Evolutionary conservation across 2,888 invertebrate genomes (phyloP), one percentile per base, ranked within the genome.

Genomic region (Hipparchia sbordonii): DNA sequence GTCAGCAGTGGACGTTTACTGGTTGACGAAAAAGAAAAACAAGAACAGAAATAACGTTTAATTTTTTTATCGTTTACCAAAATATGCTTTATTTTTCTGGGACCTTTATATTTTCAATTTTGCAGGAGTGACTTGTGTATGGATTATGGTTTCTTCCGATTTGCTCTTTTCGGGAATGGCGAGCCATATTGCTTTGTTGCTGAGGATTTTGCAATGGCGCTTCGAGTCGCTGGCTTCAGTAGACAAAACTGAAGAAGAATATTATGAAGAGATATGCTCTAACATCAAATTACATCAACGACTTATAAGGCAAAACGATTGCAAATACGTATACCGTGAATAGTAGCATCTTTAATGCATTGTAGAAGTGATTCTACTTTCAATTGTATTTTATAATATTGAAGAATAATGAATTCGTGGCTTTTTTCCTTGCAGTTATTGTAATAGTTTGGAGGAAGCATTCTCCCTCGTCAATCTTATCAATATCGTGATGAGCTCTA

Each of bases 81-180:
- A 23, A 23, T 23, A 23, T 23, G 1, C 23, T 1, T 23, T 23
- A 23, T 23, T 23, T 23, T 23, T 23, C 23, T 23, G 23, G 23
- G 23, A 23, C 23, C 23, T 23, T 23, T 23, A 23, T 23, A 62
- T 8, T 9, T 46, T 51, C 6, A 23, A 23, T 46, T 6, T 74
- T 68, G 23, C 12, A 79, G 79, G 79, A 13, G 74, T 77, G 56
- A 74, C 77, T 12, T 77, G 77, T 71, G 78, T 79, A 0, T 79
- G 78, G 79, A 76, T 79, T 56, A 79, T 78, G 77, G 51, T 79
- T 23, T 77, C 87, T 72, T 89, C 93, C 2, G 93, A 93, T 79
- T 84, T 93, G 60, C 79, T 93, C 54, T 91, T 93, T 79, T 88
- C 91, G 2, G 89, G 87, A 1, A 89, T 93, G 87, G 90, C 93